These are phyloP conservation scores for Gandaritis pyraliata DNA, from an alignment of 2,888 invertebrate species.

Conservation along the genomic window DNA sequence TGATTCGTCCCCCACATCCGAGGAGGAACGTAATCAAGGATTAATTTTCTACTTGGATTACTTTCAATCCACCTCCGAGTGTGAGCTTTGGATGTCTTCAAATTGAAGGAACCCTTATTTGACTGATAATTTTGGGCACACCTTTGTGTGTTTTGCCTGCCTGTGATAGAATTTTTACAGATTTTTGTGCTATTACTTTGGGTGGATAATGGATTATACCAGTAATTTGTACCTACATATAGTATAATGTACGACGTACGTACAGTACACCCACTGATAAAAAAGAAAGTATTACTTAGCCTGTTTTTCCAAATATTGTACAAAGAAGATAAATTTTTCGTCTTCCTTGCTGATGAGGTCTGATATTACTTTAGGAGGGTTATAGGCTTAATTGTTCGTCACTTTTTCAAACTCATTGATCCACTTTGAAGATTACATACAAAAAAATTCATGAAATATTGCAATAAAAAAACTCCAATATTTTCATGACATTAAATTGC, in stretches of 20 bases:
- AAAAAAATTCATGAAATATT: slow-evolving; percentile 17
- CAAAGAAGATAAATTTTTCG: no score
- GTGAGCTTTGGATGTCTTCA: slow-evolving; percentile 75
- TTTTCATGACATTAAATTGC: slow-evolving; percentile 18
- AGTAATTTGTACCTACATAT: no score
- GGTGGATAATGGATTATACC: not conserved
- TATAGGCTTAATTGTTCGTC: no score
- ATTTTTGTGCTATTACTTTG: not conserved
- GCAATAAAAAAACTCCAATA: slow-evolving; percentile 22
- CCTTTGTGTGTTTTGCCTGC: slow-evolving; percentile 34
- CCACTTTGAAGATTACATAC: not conserved
- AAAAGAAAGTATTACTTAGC: no score
- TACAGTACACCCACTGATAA: no score
- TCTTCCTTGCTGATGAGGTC: no score
- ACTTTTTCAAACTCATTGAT: not conserved
- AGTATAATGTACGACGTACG: no score
- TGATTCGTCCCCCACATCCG: slow-evolving; percentile 59
- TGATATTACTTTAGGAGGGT: no score
- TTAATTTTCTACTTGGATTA: slow-evolving; percentile 84
- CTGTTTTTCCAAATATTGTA: no score
- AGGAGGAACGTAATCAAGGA: slow-evolving; percentile 78
- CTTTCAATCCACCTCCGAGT: slow-evolving; percentile 79
- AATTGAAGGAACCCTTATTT: slow-evolving; percentile 67
- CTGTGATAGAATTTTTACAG: slow-evolving; percentile 5
- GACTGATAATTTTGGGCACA: slow-evolving; percentile 58